phyloP scores from a whole-genome alignment of 2,888 invertebrate species.

The Archips xylosteana region DNA sequence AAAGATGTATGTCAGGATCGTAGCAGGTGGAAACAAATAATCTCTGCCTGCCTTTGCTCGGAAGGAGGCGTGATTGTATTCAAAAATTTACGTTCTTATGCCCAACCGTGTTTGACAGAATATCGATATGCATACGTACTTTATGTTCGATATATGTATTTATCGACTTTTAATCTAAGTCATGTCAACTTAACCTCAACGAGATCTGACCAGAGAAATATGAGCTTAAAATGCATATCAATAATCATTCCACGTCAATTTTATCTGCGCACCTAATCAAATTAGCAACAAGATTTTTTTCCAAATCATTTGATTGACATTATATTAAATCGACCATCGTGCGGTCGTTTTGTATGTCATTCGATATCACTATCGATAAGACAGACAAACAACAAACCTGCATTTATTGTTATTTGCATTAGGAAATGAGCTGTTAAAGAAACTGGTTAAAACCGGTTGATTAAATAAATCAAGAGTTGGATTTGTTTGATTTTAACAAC shows the following conservation, averaged over 20 bases:
- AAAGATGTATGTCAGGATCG: too few species aligned
- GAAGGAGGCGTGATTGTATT: too few species aligned
- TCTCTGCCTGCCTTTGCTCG: too few species aligned
- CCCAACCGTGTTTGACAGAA: too few species aligned
- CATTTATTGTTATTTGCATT: conserved; percentile 23
- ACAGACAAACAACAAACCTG: conserved; percentile 14
- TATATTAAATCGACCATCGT: conserved; percentile 23
- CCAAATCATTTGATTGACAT: conserved; percentile 37
- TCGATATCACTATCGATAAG: conserved; percentile 23
- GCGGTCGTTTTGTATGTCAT: conserved; percentile 27
- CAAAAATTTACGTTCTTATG: too few species aligned
- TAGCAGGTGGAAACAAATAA: too few species aligned
- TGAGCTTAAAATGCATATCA: not conserved
- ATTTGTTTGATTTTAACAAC: conserved; percentile 1
- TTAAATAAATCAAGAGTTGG: not conserved
- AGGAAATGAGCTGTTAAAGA: conserved; percentile 2
- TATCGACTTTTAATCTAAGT: too few species aligned
- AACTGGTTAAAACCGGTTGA: not conserved
- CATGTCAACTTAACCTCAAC: too few species aligned
- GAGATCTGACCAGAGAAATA: not conserved
- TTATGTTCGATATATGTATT: too few species aligned
- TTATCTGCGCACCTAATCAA: conserved; percentile 25
- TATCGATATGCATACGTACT: too few species aligned
- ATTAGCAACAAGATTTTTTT: conserved; percentile 9
- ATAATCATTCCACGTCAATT: conserved; percentile 15